Evolutionary conservation across 2,113 vertebrate genomes (phyloP), one percentile per base, ranked within the genome.

Genomic region (Danionella cerebrum): DNA sequence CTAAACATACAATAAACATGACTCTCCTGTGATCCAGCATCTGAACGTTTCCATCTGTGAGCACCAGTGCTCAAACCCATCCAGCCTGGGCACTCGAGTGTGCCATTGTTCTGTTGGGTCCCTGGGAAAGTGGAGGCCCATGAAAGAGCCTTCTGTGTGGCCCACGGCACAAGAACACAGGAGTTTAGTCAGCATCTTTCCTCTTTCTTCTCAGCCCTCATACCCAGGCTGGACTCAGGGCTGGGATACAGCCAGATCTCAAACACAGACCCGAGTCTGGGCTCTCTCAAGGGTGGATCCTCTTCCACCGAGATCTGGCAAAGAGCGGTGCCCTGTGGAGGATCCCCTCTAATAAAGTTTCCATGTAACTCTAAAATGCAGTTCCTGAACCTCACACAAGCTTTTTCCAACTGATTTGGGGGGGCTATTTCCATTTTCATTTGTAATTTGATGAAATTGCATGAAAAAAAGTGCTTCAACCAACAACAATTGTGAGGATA

Each of bases 71-170:
- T 63, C 8, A 21, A 14, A 65, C 35, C 41, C 19, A 52, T 27
- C 31, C 33, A 13, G 14, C 47, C 21, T 24, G 19, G 38, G 11
- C 13, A 12, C 27, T 35, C 27, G 18, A 53, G 9, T 33, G 27
- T 16, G 74, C 77, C 38, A 78, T 78, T 84, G 84, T 80, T 67
- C 50, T 52, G 36, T 36, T 9, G 48, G 64, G 67, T 72, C 76
- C 82, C 74, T 82, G 79, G 84, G 83, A 86, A 83, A 70, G 60
- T 64, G 21, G 67, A 9, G 14, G 53, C 44, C 21, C 71, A 85
- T 86, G 80, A 87, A 88, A 85, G 86, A 74, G 51, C 21, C 69
- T 79, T 84, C 83, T 84, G 79, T 84, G 66, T 72, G 47, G 12
- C 59, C 67, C 18, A 58, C 53, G 70, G 71, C 44, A 44, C 35